A percentile compares a stretch with the other conserved stretches of the same genome.
These are phyloP conservation scores for Merluccius polli DNA, from an alignment of 2,797 vertebrate species.

Conservation along the genomic window DNA sequence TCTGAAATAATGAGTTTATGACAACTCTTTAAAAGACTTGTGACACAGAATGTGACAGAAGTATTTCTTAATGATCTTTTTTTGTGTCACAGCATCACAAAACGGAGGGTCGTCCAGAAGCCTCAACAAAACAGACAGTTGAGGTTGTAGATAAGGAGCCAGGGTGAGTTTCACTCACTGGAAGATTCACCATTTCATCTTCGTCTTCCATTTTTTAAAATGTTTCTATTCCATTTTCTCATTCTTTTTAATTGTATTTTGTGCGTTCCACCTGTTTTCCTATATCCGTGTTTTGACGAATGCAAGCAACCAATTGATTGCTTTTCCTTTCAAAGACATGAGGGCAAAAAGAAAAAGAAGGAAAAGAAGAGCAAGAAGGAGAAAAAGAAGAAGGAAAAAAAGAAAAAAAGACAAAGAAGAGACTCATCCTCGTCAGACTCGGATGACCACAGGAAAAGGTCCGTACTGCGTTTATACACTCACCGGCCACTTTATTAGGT, in stretches of 20 bases:
- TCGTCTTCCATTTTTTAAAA: not conserved
- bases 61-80: not conserved
- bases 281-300: not conserved
- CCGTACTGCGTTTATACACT: not conserved
- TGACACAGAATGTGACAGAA: not conserved
- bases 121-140: slow-evolving; percentile 30
- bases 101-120: slow-evolving; percentile 51
- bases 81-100: slow-evolving; percentile 69
- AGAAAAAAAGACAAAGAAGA: slow-evolving; percentile 69
- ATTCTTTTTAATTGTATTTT: not conserved
- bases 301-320: not conserved
- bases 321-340: slow-evolving; percentile 60
- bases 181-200: not conserved
- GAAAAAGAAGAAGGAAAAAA: slow-evolving; percentile 78
- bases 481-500: no score
- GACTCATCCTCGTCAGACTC: slow-evolving; percentile 57
- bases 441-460: slow-evolving; percentile 65
- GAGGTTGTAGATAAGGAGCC: slow-evolving; percentile 49
- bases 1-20: not conserved
- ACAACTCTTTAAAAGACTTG: not conserved
- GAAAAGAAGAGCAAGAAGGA: slow-evolving; percentile 87
- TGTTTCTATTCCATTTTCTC: no score
- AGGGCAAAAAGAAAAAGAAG: slow-evolving; percentile 78
- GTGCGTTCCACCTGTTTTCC: not conserved
- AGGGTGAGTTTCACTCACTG: slow-evolving; percentile 37